These are phyloP conservation scores for Piprites chloris DNA, from an alignment of 2,113 vertebrate species.

Conservation along the genomic window DNA sequence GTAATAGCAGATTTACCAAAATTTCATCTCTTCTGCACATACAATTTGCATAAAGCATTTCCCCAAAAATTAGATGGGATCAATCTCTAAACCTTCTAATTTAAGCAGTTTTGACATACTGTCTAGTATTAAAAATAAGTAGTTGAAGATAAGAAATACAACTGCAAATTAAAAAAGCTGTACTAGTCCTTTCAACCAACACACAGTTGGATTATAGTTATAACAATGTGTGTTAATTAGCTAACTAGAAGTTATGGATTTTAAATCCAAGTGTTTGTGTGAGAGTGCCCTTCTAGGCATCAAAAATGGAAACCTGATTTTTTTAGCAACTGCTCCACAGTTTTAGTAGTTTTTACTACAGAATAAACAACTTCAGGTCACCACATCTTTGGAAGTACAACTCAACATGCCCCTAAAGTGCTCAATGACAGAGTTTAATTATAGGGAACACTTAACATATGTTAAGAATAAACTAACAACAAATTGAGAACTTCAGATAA, in stretches of 20 bases:
- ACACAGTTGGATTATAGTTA: not conserved
- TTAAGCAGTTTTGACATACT: not conserved
- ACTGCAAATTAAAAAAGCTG: not conserved
- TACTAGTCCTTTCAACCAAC: not conserved
- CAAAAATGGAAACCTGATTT: not conserved
- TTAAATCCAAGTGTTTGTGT: not conserved
- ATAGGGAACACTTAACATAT: too few species aligned
- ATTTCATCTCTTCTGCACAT: not conserved
- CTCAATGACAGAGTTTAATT: fast-evolving
- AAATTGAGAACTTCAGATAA: not conserved
- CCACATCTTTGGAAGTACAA: not conserved
- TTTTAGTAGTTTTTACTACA: not conserved
- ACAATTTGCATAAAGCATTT: not conserved
- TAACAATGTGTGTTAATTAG: not conserved
- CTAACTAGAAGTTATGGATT: not conserved
- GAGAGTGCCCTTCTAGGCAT: not conserved
- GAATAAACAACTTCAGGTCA: not conserved
- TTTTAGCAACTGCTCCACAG: not conserved
- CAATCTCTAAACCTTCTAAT: not conserved
- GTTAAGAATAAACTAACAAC: not conserved
- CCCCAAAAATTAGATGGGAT: not conserved
- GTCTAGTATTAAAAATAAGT: not conserved
- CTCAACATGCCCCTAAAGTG: not conserved
- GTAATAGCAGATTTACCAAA: not conserved
- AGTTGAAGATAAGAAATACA: not conserved